Percentiles rank a stretch among this genome's conserved stretches.
These are phyloP conservation scores for Tachina fera DNA, from an alignment of 2,888 invertebrate species.

Conservation along the genomic window DNA sequence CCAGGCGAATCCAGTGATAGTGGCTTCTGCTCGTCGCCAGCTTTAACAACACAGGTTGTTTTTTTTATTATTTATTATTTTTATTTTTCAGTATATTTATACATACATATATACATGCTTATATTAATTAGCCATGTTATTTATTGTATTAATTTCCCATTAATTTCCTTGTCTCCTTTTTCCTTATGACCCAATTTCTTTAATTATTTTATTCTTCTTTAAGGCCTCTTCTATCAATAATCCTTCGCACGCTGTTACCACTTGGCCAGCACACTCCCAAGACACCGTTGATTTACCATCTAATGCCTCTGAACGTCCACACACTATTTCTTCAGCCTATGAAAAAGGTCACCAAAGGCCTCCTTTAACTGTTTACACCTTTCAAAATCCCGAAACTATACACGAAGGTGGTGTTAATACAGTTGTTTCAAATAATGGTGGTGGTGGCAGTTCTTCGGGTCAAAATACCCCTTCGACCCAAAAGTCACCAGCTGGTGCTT, in stretches of 20 bases:
- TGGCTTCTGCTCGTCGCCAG: conserved; percentile 84
- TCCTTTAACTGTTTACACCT: conserved; percentile 93
- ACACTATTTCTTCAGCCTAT: conserved; percentile 96
- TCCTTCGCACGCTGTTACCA: conserved; percentile 83
- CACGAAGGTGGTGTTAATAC: conserved; percentile 76
- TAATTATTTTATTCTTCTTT: conserved; percentile 40
- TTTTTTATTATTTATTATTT: conserved; percentile 82
- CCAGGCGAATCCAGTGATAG: conserved; percentile 84
- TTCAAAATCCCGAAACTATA: conserved; percentile 89
- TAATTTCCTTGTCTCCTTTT: conserved; percentile 38
- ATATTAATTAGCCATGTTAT: conserved; percentile 60
- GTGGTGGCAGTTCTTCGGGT: conserved; percentile 74
- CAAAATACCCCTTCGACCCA: conserved; percentile 80
- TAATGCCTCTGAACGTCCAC: conserved; percentile 91
- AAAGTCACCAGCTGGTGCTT: conserved; percentile 84
- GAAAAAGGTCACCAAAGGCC: conserved; percentile 93
- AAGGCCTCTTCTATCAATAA: conserved; percentile 84
- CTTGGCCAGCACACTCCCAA: conserved; percentile 83
- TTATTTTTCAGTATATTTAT: conserved; percentile 71
- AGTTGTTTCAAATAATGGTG: conserved; percentile 64
- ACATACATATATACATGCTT: conserved; percentile 38
- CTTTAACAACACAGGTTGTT: conserved; percentile 83
- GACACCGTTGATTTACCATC: conserved; percentile 80
- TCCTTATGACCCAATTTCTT: conserved; percentile 6
- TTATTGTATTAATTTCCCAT: conserved; percentile 34